Base-by-base conservation (phyloP, 1,140 invertebrate species). In the Drosophila pseudoananassae region DNA sequence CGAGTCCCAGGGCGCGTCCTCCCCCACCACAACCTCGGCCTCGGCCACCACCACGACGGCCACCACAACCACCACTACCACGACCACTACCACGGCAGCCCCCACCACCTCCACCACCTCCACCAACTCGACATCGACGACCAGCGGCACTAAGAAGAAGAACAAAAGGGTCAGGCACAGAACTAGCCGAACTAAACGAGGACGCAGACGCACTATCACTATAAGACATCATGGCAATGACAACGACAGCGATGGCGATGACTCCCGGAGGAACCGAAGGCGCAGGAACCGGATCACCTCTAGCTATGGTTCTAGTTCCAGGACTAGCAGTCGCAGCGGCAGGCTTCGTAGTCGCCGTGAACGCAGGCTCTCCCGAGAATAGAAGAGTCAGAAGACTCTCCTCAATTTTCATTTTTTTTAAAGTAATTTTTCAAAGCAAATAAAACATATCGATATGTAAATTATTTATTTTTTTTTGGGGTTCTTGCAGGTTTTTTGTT, bases 31-130 rank as follows among this genome's bases (percentile, higher is more conserved):
- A 8, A 33, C 31, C 8, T 9, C 31, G 12, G 43, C 15, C 12
- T 10, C 55, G 17, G 7, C n/a, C 17, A 45, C 36, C 5, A n/a
- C 50, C 29, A 14, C 60, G 2, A 23, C 61, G 1, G 20, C 61
- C 0, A n/a, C 15, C 2, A 36, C 53, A 0, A 2, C 50, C 1
- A 7, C 12, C 31, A n/a, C 40, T 0, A 10, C 23, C 1, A 1
- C 50, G 12, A 15, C 51, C 12, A 46, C 60, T 4, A 4, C 60
- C 1, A 14, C 51, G 0, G 2, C 59, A 2, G 1, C 23, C 1
- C 1, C 45, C 8, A 50, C 31, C 4, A 49, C 60, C 4, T 14
- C 52, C 10, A 2, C 60, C 1, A 14, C 51, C 0, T 1, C 59
- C 1, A 2, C 23, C 1, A 4, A 23, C 8, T 50, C 31, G 3